phyloP scores from a whole-genome alignment of 2,797 vertebrate genomes.

The Spheniscus humboldti region DNA sequence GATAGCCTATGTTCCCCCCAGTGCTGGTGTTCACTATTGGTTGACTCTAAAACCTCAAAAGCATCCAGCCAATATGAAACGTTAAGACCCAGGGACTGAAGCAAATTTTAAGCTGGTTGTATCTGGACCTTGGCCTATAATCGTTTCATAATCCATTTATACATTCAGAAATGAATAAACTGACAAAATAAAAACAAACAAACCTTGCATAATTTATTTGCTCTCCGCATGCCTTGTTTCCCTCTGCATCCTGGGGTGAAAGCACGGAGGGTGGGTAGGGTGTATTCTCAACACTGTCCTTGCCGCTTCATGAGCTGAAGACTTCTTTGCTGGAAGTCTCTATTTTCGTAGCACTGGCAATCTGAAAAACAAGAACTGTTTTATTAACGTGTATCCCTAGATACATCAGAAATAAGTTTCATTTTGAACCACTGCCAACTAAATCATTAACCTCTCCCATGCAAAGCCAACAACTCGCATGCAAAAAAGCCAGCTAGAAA shows the following conservation, averaged over 20 bases:
- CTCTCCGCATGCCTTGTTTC: neutral
- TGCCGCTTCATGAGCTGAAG: neutral
- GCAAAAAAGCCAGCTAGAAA: neutral
- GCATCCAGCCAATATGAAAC: neutral
- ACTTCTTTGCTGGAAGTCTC: neutral
- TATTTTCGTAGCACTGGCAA: neutral
- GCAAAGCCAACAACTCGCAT: neutral
- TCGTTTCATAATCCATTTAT: neutral
- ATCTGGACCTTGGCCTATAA: neutral
- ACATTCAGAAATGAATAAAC: slow-evolving; percentile 1
- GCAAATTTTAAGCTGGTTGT: neutral
- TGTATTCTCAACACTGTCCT: neutral
- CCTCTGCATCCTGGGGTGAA: neutral
- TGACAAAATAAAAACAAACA: neutral
- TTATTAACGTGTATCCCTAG: neutral
- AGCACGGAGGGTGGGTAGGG: neutral
- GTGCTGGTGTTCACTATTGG: neutral
- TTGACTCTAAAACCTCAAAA: neutral
- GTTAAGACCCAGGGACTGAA: neutral
- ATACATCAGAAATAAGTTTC: neutral
- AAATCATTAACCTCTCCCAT: neutral
- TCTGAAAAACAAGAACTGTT: slow-evolving; percentile 57
- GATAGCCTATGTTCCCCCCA: neutral
- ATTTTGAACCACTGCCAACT: neutral
- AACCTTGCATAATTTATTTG: slow-evolving; percentile 44